These are phyloP conservation scores for Chrysolina oricalcia DNA, from an alignment of 2,888 invertebrate genomes.

Conservation along the genomic window DNA sequence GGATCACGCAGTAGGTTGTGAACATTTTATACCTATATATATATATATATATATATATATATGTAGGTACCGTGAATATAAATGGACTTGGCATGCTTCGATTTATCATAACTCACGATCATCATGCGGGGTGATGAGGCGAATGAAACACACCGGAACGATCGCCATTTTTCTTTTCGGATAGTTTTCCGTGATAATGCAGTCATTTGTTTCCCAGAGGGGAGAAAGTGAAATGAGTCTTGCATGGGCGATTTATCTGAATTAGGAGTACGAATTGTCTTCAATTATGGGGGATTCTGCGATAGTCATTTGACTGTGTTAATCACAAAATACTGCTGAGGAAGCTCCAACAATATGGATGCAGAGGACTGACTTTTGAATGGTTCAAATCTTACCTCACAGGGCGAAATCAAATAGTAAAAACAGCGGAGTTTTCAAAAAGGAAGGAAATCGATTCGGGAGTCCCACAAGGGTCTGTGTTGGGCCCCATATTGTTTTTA, in stretches of 20 bases:
- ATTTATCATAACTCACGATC: constrained; percentile 13
- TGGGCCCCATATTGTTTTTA: too few relatives aligned
- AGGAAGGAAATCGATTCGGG: too few relatives aligned
- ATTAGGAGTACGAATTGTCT: too few relatives aligned
- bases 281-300: too few relatives aligned
- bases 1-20: constrained; percentile 45
- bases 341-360: too few relatives aligned
- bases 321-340: too few relatives aligned
- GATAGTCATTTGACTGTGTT: too few relatives aligned
- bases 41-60: constrained; percentile 22
- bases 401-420: too few relatives aligned
- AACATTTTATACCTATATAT: constrained; percentile 2
- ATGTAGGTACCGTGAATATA: constrained; percentile 11
- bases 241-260: background rate
- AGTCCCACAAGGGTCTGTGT: too few relatives aligned
- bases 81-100: constrained; percentile 20
- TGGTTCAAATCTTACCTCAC: too few relatives aligned
- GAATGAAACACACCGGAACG: background rate
- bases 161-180: background rate
- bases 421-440: too few relatives aligned
- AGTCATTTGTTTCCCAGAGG: background rate
- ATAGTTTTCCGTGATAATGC: background rate
- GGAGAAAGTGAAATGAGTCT: background rate
- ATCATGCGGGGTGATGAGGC: background rate
- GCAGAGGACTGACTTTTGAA: too few relatives aligned